A percentile compares a stretch with the other conserved stretches of the same genome.
Conservation (phyloP, 2,888 invertebrate genomes). For the Rhabditoides inermis region DNA sequence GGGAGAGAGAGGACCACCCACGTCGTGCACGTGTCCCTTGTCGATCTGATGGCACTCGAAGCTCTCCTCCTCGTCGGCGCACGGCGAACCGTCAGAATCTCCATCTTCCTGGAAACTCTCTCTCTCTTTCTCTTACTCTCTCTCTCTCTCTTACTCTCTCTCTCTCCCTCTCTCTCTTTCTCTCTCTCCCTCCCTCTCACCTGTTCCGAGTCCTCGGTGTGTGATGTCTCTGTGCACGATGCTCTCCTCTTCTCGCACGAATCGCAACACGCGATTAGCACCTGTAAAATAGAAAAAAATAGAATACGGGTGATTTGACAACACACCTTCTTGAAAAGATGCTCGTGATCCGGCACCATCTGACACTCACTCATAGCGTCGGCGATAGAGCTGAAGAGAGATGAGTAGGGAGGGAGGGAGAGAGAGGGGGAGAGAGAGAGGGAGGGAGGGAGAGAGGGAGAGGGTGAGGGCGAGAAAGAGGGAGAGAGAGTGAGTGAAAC, state of each 20-base stretch:
- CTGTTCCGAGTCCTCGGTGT: conserved; percentile 25
- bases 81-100: too few species aligned
- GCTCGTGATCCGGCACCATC: conserved; percentile 16
- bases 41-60: conserved; percentile 45
- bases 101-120: too few species aligned
- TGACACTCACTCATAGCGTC: too few species aligned
- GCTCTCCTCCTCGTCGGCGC: conserved; percentile 19
- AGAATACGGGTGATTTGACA: not conserved
- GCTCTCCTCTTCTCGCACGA: conserved; percentile 45
- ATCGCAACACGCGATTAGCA: conserved; percentile 47
- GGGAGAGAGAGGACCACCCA: conserved; percentile 16
- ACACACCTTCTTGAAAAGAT: conserved; percentile 33
- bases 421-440: too few species aligned
- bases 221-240: conserved; percentile 27
- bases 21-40: conserved; percentile 50
- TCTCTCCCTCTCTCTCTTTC: conserved; percentile 6
- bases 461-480: not conserved
- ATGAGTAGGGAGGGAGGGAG: too few species aligned
- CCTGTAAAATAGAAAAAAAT: conserved; percentile 15
- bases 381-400: too few species aligned
- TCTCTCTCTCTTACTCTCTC: too few species aligned
- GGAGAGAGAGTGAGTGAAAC: too few species aligned
- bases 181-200: conserved; percentile 14
- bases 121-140: too few species aligned
- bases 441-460: too few species aligned